A percentile compares a stretch with the other conserved stretches of the same genome.
phyloP scores from a whole-genome alignment of 2,113 vertebrate genomes.

The Penelope pileata region DNA sequence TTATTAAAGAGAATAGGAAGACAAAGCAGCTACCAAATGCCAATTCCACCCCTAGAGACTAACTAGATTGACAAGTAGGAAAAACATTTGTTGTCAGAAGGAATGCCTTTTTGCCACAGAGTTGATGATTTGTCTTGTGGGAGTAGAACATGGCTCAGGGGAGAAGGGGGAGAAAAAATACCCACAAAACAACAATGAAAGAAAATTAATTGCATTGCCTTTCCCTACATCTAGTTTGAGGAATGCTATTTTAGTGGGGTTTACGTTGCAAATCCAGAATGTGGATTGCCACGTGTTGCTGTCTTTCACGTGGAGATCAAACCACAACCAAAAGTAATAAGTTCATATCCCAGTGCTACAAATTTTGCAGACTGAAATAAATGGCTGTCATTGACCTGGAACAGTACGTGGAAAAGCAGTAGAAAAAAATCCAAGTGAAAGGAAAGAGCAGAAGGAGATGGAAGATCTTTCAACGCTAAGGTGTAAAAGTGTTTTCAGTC shows the following conservation, averaged over 20 bases:
- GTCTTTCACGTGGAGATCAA: background rate
- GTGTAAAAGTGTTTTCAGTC: background rate
- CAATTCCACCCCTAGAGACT: background rate
- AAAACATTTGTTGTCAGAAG: background rate
- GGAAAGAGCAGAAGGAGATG: background rate
- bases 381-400: fast-evolving
- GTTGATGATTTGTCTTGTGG: background rate
- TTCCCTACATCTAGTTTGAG: background rate
- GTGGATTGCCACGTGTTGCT: background rate
- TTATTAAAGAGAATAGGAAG: background rate
- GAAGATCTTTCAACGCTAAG: background rate
- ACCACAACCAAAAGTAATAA: background rate
- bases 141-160: background rate
- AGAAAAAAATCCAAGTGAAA: background rate
- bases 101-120: background rate
- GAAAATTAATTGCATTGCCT: background rate
- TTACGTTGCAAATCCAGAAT: background rate
- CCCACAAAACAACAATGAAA: background rate
- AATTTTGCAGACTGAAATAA: background rate
- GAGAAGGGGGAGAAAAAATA: background rate
- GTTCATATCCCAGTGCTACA: background rate
- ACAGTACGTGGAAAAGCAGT: background rate
- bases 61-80: background rate
- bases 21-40: background rate
- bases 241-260: background rate